Percentiles rank a stretch among this genome's conserved stretches.
Evolutionary conservation across 2,113 vertebrate species (phyloP).

Genomic region (Heptranchias perlo): DNA sequence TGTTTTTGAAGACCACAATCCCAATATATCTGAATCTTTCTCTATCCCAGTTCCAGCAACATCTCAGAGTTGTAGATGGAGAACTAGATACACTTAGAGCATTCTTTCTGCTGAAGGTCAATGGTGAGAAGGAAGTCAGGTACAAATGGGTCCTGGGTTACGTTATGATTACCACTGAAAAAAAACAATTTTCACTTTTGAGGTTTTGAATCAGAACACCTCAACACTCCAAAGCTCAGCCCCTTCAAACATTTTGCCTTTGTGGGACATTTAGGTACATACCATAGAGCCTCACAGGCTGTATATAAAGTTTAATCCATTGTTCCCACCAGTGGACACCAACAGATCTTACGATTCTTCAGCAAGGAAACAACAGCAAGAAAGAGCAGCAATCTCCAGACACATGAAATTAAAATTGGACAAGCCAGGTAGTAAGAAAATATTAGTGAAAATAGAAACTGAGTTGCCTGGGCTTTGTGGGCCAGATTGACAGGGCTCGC

Average conservation of each 20-base stretch:
- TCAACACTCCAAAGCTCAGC: not conserved
- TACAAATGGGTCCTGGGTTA: not conserved
- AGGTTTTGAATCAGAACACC: not conserved
- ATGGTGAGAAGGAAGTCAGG: not conserved
- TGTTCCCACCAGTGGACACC: not conserved
- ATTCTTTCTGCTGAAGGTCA: not conserved
- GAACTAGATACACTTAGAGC: not conserved
- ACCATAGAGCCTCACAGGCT: not conserved
- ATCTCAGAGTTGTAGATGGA: not conserved
- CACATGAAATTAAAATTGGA: too few relatives aligned
- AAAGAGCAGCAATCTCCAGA: too few relatives aligned
- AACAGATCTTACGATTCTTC: too few relatives aligned
- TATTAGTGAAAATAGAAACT: too few relatives aligned
- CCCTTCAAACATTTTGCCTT: not conserved
- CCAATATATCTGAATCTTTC: not conserved
- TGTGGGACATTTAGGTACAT: not conserved
- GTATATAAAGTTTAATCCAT: not conserved
- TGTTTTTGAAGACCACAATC: too few relatives aligned
- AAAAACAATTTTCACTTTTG: not conserved
- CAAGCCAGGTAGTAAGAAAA: too few relatives aligned
- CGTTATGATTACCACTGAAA: not conserved
- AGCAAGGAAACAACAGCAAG: too few relatives aligned
- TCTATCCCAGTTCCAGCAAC: not conserved
- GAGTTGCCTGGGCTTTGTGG: not conserved
- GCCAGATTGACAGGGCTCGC: not conserved